A percentile compares a stretch with the other conserved stretches of the same genome.
Evolutionary conservation across 2,888 invertebrate genomes (phyloP).

Genomic region (Alloscopus bannaensis): DNA sequence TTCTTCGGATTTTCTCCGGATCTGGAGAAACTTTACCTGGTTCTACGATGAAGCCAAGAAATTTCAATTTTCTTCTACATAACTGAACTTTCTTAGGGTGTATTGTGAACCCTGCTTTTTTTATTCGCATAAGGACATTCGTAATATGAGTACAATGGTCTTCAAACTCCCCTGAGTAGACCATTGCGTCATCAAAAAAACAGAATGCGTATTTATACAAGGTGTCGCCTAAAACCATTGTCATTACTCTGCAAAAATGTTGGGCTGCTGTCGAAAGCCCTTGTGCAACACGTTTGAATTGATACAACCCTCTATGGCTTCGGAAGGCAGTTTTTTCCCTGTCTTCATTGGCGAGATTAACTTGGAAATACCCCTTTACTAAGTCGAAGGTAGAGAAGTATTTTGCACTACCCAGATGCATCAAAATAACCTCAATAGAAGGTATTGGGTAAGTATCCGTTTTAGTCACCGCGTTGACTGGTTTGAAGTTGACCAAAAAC

Average conservation of each 20-base stretch:
- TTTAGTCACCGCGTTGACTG: slow-evolving; percentile 66
- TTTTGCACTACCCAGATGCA: slow-evolving; percentile 73
- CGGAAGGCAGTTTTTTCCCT: slow-evolving; percentile 74
- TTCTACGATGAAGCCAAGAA: slow-evolving; percentile 75
- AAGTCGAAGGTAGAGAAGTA: slow-evolving; percentile 74
- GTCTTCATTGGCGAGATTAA: slow-evolving; percentile 70
- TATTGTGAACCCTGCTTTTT: slow-evolving; percentile 70
- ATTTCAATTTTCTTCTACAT: slow-evolving; percentile 71
- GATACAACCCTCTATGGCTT: slow-evolving; percentile 73
- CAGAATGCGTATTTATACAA: slow-evolving; percentile 72
- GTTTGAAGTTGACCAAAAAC: slow-evolving; percentile 73
- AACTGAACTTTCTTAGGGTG: slow-evolving; percentile 71
- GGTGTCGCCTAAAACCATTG: slow-evolving; percentile 73
- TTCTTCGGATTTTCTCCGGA: slow-evolving; percentile 72
- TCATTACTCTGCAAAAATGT: slow-evolving; percentile 74
- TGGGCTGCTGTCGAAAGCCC: slow-evolving; percentile 74
- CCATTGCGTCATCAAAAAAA: slow-evolving; percentile 74
- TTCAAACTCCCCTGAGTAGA: slow-evolving; percentile 36
- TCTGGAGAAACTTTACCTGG: slow-evolving; percentile 74
- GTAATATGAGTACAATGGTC: slow-evolving; percentile 50
- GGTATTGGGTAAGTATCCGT: slow-evolving; percentile 69
- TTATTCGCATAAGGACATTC: slow-evolving; percentile 51
- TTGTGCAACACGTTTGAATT: slow-evolving; percentile 74
- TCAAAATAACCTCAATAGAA: slow-evolving; percentile 74
- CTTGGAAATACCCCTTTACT: slow-evolving; percentile 74